phyloP scores from a whole-genome alignment of 1,140 invertebrate species.

The Meteorus sp. region DNA sequence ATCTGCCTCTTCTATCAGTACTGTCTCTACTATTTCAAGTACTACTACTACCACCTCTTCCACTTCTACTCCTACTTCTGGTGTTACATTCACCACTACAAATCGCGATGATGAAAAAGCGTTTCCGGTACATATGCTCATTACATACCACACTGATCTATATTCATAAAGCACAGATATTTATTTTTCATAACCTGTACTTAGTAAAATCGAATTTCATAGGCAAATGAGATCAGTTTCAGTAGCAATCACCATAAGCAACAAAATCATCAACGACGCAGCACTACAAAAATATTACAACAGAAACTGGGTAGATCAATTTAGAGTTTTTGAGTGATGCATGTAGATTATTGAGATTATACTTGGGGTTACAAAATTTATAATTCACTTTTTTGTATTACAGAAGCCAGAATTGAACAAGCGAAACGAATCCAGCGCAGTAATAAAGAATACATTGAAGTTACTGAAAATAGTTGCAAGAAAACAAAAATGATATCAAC shows the following conservation, averaged over 20 bases:
- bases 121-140: too few relatives aligned
- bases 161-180: conserved; percentile 13
- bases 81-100: too few relatives aligned
- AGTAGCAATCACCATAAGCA: conserved; percentile 56
- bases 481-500: conserved; percentile 35
- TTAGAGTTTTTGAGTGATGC: neutral
- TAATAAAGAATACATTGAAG: conserved; percentile 62
- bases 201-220: conserved; percentile 25
- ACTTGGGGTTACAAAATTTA: too few relatives aligned
- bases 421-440: conserved; percentile 61
- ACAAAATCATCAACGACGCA: conserved; percentile 43
- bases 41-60: too few relatives aligned
- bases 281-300: conserved; percentile 55
- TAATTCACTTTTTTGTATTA: conserved; percentile 25
- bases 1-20: too few relatives aligned
- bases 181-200: conserved; percentile 26
- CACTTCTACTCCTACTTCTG: too few relatives aligned
- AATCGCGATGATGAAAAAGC: too few relatives aligned
- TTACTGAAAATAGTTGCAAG: conserved; percentile 52
- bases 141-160: conserved; percentile 8
- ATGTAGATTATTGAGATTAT: too few relatives aligned
- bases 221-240: conserved; percentile 58
- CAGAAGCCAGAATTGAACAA: conserved; percentile 63
- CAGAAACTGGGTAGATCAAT: conserved; percentile 56
- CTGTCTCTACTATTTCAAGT: too few relatives aligned